Base-by-base conservation (phyloP, 2,797 vertebrate genomes). In the Gymnodraco acuticeps region DNA sequence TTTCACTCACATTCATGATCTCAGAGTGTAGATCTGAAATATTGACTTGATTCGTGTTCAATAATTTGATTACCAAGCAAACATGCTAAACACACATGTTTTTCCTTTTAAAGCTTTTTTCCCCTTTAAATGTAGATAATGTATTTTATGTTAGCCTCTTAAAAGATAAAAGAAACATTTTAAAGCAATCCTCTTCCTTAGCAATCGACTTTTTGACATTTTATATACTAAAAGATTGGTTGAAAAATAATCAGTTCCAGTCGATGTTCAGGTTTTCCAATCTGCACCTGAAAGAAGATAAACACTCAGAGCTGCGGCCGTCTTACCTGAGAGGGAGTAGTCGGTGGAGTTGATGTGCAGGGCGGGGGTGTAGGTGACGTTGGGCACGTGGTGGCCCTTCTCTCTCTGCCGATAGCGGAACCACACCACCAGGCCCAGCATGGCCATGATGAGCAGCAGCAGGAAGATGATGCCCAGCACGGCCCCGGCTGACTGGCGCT, bases 261-360 rank as follows among this genome's bases (percentile, higher is more conserved):
- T 31, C 2, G 11, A 15, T 1, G 10, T 48, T n/a, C 8, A 27
- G 4, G 47, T n/a, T 0, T 5, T 47, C 20, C 53, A 7, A 2
- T 17, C 53, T 38, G n/a, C 8, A 31, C 46, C 63, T 58, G 66
- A 1, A 33, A 4, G 45, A 17, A 46, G n/a, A 0, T 2, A 38
- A 51, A 19, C 17, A 16, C 0, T 0, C 2, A 1, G 12, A 47
- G 46, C 1, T 0, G 1, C 5, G 12, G 51, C 0, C 0, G 1
- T 68, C 93, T 93, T 90, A 99, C 98, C 98, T 85, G 98, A 98
- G 77, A 99, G 97, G 15, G 97, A 97, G 94, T 98, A 98, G 94
- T 99, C 97, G 1, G 97, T 96, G 92, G 95, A 97, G 91, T 94
- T 96, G 88, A 97, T 95, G 93, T 96, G 96, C 94, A 97, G 94